Percentiles rank a stretch among this genome's conserved stretches.
Conservation (phyloP, 2,113 vertebrate genomes). For the Coregonus clupeaformis region DNA sequence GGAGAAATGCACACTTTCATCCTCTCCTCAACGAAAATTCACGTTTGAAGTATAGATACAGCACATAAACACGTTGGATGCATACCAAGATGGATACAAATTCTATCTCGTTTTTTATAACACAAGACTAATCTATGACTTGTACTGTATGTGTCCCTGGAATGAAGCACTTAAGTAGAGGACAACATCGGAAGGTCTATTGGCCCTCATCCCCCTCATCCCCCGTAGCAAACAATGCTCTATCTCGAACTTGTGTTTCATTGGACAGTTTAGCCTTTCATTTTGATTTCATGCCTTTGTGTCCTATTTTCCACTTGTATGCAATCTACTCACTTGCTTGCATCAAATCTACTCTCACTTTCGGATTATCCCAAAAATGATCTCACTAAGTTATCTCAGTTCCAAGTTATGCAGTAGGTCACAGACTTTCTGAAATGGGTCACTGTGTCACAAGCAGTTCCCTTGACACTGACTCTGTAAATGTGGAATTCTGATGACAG, state of each 20-base stretch:
- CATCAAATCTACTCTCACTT: background rate
- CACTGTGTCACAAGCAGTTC: constrained; percentile 28
- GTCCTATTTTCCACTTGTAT: background rate
- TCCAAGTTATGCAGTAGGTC: background rate
- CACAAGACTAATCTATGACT: background rate
- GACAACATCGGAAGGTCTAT: no score
- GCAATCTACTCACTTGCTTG: no score
- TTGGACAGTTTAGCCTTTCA: background rate
- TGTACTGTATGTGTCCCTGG: background rate
- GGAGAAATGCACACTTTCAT: constrained; percentile 21
- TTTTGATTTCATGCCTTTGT: no score
- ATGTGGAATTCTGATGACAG: constrained; percentile 13
- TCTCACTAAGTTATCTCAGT: background rate
- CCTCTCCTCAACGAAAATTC: constrained; percentile 22
- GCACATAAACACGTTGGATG: constrained; percentile 6
- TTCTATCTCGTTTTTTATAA: background rate
- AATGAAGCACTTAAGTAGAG: background rate
- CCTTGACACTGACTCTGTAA: constrained; percentile 12
- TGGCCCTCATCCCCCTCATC: no score
- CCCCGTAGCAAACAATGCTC: no score
- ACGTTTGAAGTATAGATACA: constrained; percentile 10
- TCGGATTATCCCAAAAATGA: background rate
- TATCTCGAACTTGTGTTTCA: background rate
- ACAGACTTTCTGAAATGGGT: constrained; percentile 36
- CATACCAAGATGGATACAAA: background rate